A percentile compares a stretch with the other conserved stretches of the same genome.
Conservation (phyloP, 2,888 invertebrate genomes). For the Dugesia japonica region DNA sequence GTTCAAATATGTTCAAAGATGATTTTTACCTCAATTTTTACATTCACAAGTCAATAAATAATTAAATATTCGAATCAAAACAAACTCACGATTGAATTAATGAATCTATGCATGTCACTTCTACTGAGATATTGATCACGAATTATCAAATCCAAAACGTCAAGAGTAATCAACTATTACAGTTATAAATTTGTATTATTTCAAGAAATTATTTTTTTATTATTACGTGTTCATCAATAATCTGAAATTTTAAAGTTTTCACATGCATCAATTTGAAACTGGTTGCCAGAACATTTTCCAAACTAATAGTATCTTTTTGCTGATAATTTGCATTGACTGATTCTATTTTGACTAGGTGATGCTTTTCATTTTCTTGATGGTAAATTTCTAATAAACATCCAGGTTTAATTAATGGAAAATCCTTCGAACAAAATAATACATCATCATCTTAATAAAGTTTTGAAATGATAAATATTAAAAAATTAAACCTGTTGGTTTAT, state of each 20-base stretch:
- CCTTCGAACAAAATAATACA: background rate
- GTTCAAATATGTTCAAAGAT: too few species aligned
- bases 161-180: constrained; percentile 56
- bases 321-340: background rate
- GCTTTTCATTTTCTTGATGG: background rate
- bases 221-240: background rate
- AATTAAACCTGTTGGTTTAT: background rate
- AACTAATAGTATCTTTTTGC: constrained; percentile 4
- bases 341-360: background rate
- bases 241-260: background rate
- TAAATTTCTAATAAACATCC: background rate
- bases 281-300: background rate
- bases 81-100: constrained; percentile 43
- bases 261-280: background rate
- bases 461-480: too few species aligned
- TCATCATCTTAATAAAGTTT: background rate
- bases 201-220: too few species aligned
- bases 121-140: constrained; percentile 93
- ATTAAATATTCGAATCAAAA: background rate
- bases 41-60: background rate
- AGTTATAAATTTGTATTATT: too few species aligned
- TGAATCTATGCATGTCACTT: constrained; percentile 89
- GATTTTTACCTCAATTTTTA: background rate
- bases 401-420: background rate
- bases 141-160: constrained; percentile 86